phyloP scores from a whole-genome alignment of 2,113 vertebrate genomes.

The Sarotherodon lohbergeri region DNA sequence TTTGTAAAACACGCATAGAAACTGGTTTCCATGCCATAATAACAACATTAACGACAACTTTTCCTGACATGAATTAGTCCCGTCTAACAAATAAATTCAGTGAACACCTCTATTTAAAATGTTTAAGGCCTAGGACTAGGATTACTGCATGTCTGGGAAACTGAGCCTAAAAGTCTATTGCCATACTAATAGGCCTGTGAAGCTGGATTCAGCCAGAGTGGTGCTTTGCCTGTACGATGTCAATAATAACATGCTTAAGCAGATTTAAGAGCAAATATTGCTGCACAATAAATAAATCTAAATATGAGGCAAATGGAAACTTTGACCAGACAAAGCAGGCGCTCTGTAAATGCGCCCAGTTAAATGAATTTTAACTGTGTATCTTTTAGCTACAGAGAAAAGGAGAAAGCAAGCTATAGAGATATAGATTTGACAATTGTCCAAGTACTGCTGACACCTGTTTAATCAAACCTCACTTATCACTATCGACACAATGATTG shows the following conservation, averaged over 20 bases:
- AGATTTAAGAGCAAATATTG: neutral
- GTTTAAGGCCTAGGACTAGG: neutral
- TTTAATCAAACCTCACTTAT: neutral
- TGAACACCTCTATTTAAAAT: neutral
- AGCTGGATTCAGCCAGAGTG: neutral
- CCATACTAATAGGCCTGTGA: neutral
- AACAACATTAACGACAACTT: neutral
- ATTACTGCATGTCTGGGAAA: neutral
- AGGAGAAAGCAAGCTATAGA: neutral
- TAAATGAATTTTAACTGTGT: neutral
- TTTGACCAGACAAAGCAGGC: neutral
- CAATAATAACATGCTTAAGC: neutral
- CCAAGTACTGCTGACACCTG: neutral
- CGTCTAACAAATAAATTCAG: neutral
- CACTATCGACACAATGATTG: neutral
- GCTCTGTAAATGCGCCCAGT: neutral
- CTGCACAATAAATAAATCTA: neutral
- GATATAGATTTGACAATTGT: neutral
- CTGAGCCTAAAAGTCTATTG: neutral
- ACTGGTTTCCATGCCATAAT: neutral
- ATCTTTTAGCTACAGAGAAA: neutral
- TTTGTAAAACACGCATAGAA: neutral
- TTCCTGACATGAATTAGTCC: neutral
- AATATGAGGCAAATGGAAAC: neutral
- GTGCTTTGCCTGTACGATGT: neutral